Conservation (phyloP, 92 coral and sea anemone genomes). For the Palythoa grandis region DNA sequence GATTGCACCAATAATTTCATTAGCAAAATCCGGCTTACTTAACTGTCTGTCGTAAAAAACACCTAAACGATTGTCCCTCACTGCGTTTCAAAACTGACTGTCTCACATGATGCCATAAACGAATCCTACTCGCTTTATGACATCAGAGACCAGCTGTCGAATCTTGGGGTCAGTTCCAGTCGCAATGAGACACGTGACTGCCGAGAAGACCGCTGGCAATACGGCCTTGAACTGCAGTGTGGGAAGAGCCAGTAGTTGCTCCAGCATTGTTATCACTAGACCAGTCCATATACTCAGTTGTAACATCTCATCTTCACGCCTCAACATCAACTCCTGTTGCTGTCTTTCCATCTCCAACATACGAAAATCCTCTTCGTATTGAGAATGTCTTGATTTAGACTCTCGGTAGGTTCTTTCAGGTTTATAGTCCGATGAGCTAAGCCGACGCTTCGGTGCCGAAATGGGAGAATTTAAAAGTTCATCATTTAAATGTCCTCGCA, state of each 20-base stretch:
- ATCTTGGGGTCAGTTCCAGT: slow-evolving; percentile 93
- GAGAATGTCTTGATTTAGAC: slow-evolving; percentile 56
- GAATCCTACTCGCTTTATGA: slow-evolving; percentile 90
- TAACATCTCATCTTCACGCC: slow-evolving; percentile 88
- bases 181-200: slow-evolving; percentile 92
- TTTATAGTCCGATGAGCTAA: slow-evolving; percentile 73
- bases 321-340: slow-evolving; percentile 61
- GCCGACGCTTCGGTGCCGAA: slow-evolving; percentile 57
- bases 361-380: slow-evolving; percentile 88
- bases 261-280: slow-evolving; percentile 90
- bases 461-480: slow-evolving; percentile 71
- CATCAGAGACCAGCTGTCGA: slow-evolving; percentile 94
- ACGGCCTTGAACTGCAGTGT: slow-evolving; percentile 99
- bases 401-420: slow-evolving; percentile 65
- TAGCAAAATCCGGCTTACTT: too few species aligned
- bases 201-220: slow-evolving; percentile 97
- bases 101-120: slow-evolving; percentile 92
- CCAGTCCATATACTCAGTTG: slow-evolving; percentile 96
- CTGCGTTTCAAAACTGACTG: not conserved
- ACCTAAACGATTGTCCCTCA: not conserved
- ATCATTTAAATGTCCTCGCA: slow-evolving; percentile 62
- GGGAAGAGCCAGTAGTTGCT: slow-evolving; percentile 88
- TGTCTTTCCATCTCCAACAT: slow-evolving; percentile 85
- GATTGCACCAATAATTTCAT: too few species aligned
- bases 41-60: too few species aligned